phyloP scores from a whole-genome alignment of 2,797 vertebrate genomes.

The Erethizon dorsatum region DNA sequence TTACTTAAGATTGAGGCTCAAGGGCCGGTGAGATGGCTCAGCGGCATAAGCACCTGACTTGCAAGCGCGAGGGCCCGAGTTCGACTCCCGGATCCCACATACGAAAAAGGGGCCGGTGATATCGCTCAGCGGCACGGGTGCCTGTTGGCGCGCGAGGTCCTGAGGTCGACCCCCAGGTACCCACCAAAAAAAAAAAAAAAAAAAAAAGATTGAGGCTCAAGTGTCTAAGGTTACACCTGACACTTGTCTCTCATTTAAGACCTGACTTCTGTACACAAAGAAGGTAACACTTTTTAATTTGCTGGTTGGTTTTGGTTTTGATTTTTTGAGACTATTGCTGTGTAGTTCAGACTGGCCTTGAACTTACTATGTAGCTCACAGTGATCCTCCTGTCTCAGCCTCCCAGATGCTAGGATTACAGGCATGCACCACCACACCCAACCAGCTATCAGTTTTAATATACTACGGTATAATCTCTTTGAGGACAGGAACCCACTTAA shows the following conservation, averaged over 20 bases:
- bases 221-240: background rate
- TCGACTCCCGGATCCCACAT: no score
- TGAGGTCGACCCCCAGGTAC: no score
- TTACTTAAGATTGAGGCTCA: background rate
- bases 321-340: background rate
- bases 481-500: background rate
- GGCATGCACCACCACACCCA: background rate
- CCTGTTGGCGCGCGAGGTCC: no score
- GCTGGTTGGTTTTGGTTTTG: background rate
- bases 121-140: no score
- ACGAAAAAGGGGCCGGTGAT: no score
- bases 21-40: no score
- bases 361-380: background rate
- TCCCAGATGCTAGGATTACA: background rate
- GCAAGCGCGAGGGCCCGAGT: no score
- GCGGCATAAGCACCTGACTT: no score
- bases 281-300: background rate
- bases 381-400: background rate
- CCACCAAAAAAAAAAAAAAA: no score
- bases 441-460: background rate
- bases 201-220: background rate
- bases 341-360: background rate
- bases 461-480: background rate
- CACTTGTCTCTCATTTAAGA: constrained; percentile 19
- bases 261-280: background rate